Conservation (phyloP, 2,888 invertebrate species). For the Tethea ocularis region DNA sequence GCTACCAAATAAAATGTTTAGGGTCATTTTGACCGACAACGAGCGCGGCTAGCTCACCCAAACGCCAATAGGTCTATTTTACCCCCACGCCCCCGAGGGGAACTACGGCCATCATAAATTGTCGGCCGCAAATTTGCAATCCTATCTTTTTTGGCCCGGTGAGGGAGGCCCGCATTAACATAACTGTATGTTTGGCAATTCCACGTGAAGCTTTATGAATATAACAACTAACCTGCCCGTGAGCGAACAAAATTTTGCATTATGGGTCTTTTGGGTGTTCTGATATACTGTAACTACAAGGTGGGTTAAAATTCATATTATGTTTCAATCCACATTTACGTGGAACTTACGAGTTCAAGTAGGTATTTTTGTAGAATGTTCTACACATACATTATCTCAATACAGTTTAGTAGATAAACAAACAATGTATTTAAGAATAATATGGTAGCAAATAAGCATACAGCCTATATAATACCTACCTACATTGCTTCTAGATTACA, state of each 20-base stretch:
- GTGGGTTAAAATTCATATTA: background rate
- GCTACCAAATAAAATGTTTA: conserved; percentile 82
- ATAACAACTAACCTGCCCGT: conserved; percentile 50
- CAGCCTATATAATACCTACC: no score
- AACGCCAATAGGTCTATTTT: conserved; percentile 80
- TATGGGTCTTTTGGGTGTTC: conserved; percentile 28
- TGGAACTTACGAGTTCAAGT: no score
- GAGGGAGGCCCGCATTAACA: conserved; percentile 77
- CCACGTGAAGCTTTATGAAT: conserved; percentile 69
- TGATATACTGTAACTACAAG: background rate
- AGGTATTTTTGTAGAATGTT: no score
- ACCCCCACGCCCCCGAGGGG: conserved; percentile 67
- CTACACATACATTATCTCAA: no score
- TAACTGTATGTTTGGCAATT: conserved; percentile 77
- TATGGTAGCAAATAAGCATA: no score
- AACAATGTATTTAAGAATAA: no score
- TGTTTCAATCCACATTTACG: background rate
- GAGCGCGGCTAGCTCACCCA: conserved; percentile 74
- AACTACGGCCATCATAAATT: conserved; percentile 79
- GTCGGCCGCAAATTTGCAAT: conserved; percentile 83
- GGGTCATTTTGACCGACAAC: conserved; percentile 79
- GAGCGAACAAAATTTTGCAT: conserved; percentile 43
- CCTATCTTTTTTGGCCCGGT: conserved; percentile 77
- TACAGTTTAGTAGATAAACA: no score
- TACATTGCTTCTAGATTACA: no score